A percentile compares a stretch with the other conserved stretches of the same genome.
Evolutionary conservation across 2,888 invertebrate species (phyloP).

Genomic region (Trissolcus japonicus): DNA sequence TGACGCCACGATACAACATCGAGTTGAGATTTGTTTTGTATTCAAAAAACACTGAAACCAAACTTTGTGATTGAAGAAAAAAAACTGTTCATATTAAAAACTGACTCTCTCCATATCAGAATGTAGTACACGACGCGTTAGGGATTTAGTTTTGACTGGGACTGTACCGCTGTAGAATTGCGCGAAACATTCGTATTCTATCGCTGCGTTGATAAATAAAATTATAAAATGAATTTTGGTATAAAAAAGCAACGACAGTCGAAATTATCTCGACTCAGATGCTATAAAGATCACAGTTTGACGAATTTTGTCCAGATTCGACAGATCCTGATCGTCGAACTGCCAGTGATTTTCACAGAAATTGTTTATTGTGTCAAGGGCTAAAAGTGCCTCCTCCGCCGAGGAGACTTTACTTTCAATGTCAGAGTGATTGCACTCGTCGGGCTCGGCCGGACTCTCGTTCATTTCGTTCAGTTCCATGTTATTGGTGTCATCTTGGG

Average conservation of each 20-base stretch:
- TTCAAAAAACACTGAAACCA: too few relatives aligned
- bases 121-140: too few relatives aligned
- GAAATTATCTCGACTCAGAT: conserved; percentile 11
- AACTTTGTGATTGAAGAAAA: too few relatives aligned
- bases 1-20: too few relatives aligned
- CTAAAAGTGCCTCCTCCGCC: conserved; percentile 27
- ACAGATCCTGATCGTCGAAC: conserved; percentile 36
- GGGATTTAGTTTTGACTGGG: too few relatives aligned
- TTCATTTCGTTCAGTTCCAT: conserved; percentile 12
- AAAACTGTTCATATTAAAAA: too few relatives aligned
- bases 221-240: too few relatives aligned
- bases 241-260: neutral
- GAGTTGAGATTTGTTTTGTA: too few relatives aligned
- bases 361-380: conserved; percentile 31
- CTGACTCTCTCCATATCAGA: too few relatives aligned
- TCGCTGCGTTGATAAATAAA: too few relatives aligned
- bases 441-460: neutral
- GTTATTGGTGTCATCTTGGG: conserved; percentile 20
- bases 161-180: too few relatives aligned
- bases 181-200: too few relatives aligned
- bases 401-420: conserved; percentile 2
- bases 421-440: neutral
- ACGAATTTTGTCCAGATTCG: conserved; percentile 21
- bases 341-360: conserved; percentile 38
- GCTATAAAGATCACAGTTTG: conserved; percentile 32